Base-by-base conservation (phyloP, 2,888 invertebrate genomes). In the Parnassius apollo region DNA sequence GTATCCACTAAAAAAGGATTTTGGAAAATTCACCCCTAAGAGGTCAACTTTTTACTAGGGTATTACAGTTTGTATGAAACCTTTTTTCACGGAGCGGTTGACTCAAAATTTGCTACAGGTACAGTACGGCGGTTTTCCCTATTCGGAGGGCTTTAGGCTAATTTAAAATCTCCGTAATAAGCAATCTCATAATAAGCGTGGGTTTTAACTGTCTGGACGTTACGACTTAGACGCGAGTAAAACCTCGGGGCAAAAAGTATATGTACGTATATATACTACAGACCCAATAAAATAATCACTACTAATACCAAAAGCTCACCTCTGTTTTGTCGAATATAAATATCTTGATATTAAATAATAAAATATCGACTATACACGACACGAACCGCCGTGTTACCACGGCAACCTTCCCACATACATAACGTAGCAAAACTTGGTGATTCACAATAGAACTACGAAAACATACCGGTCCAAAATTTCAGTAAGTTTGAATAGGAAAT, bases 341-440 rank as follows among this genome's bases (percentile, higher is more conserved):
- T 18, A 59, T 56, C 35, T 49, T 49, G 11, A 9, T 49, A 13
- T 51, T 64, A 52, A 51, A 48, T 52, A 42, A 18, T 35, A 50
- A 54, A 48, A 45, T 56, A 64, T 64, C 51, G 63, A 64, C 42
- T 52, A 42, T 59, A 59, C 59, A 64, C 42, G 48, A 42, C 57
- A 59, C 59, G 9, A 22, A 13, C 10, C 22, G 11, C 10, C n/a
- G 11, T 25, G 63, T 64, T 12, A 7, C 50, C 59, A 64, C 25
- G 59, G 25, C 63, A 57, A 64, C 63, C 25, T n/a, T 35, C 7
- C 35, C 4, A 35, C 3, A 2, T 35, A 35, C 35, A 35, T 52
- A 59, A 57, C 45, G 11, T 18, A 4, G 2, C 13, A 54, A n/a
- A 35, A 48, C 48, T 48, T 13, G 35, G 35, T 9, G 22, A 51